Evolutionary conservation across 2,888 invertebrate genomes (phyloP).

Genomic region (Nycteola revayana): DNA sequence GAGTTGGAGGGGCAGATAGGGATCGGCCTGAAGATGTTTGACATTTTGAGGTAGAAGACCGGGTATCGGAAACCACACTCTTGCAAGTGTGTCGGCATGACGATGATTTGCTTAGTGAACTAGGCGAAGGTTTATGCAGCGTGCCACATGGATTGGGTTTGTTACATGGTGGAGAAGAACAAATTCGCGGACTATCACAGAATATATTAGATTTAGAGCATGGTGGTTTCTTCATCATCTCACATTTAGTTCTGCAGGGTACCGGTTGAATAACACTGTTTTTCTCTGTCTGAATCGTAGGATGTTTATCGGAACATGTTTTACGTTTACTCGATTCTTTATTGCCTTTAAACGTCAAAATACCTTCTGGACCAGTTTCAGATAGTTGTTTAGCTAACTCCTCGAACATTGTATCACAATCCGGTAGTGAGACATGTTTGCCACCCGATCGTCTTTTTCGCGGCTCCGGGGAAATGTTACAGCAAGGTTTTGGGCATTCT

Average conservation of each 20-base stretch:
- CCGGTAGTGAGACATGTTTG: constrained; percentile 49
- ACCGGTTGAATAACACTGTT: constrained; percentile 30
- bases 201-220: constrained; percentile 19
- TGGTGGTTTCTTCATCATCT: constrained; percentile 25
- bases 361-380: constrained; percentile 31
- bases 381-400: constrained; percentile 19
- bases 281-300: too few relatives aligned
- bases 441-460: constrained; percentile 21
- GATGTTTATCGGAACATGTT: too few relatives aligned
- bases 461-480: constrained; percentile 10
- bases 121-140: neutral
- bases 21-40: too few relatives aligned
- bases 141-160: neutral
- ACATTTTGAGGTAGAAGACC: too few relatives aligned
- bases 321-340: too few relatives aligned
- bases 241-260: constrained; percentile 33
- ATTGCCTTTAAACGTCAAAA: constrained; percentile 38
- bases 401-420: constrained; percentile 34
- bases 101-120: neutral
- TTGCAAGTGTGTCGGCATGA: neutral
- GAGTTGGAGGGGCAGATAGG: neutral
- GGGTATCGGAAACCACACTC: too few relatives aligned
- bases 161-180: neutral
- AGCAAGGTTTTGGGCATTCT: constrained; percentile 27
- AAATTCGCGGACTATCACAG: constrained; percentile 9